Conservation (phyloP, 2,113 vertebrate genomes). For the Zapus hudsonius region DNA sequence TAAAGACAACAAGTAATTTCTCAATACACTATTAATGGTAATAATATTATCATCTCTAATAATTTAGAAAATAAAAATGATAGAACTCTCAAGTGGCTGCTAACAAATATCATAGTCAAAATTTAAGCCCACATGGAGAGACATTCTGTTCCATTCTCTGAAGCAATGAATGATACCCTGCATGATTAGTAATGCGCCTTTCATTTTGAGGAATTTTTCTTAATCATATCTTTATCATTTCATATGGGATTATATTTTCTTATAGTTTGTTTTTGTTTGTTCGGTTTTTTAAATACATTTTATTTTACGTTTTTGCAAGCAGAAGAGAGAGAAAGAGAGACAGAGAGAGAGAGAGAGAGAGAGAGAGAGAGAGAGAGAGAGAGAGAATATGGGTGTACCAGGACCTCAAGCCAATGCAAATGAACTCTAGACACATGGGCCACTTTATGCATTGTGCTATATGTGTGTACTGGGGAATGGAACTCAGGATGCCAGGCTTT, state of each 20-base stretch:
- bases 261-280: neutral
- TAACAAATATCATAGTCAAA: neutral
- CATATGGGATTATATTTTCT: neutral
- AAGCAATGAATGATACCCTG: neutral
- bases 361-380: too few relatives aligned
- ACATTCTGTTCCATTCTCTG: neutral
- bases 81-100: neutral
- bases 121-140: neutral
- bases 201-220: neutral
- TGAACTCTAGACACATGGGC: too few relatives aligned
- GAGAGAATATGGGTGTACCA: too few relatives aligned
- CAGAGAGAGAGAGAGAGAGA: too few relatives aligned
- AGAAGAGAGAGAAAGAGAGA: too few relatives aligned
- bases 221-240: neutral
- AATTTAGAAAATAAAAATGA: too few relatives aligned
- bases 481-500: too few relatives aligned
- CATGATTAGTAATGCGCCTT: neutral
- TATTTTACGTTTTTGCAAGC: too few relatives aligned
- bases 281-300: too few relatives aligned
- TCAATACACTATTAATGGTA: neutral
- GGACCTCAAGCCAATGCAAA: too few relatives aligned
- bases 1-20: neutral
- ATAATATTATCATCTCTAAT: neutral
- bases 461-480: too few relatives aligned
- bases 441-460: too few relatives aligned